A percentile compares a stretch with the other conserved stretches of the same genome.
Evolutionary conservation across 2,888 invertebrate species (phyloP).

Genomic region (Pinctada fucata): DNA sequence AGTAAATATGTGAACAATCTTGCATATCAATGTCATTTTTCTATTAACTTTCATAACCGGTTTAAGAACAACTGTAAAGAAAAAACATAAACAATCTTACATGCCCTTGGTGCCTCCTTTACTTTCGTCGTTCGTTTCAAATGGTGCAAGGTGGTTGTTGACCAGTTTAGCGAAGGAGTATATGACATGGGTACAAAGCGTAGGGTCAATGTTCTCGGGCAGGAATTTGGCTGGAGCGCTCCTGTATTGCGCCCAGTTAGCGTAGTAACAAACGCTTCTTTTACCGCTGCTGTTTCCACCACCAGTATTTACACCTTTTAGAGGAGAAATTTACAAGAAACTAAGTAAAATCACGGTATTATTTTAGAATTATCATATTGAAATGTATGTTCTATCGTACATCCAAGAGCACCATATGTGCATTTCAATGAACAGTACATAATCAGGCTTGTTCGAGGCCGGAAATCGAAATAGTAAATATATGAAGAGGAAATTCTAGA

Average conservation of each 20-base stretch:
- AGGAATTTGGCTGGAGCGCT: constrained; percentile 92
- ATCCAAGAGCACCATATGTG: too few relatives aligned
- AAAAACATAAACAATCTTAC: constrained; percentile 35
- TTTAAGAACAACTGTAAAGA: too few relatives aligned
- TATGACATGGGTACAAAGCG: constrained; percentile 95
- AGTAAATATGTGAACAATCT: neutral
- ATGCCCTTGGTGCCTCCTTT: constrained; percentile 48
- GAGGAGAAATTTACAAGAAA: too few relatives aligned
- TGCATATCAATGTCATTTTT: neutral
- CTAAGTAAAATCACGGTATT: too few relatives aligned
- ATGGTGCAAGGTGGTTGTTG: constrained; percentile 93
- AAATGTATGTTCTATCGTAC: too few relatives aligned
- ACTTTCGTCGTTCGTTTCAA: constrained; percentile 92
- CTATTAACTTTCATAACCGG: neutral
- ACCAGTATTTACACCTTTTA: too few relatives aligned
- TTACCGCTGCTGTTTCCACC: too few relatives aligned
- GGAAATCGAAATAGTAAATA: too few relatives aligned
- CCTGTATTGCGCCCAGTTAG: constrained; percentile 98
- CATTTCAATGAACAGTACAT: too few relatives aligned
- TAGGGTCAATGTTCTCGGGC: constrained; percentile 95
- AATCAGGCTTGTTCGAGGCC: too few relatives aligned
- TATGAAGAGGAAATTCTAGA: too few relatives aligned
- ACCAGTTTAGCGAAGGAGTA: constrained; percentile 98
- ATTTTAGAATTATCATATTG: too few relatives aligned
- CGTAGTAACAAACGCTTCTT: constrained; percentile 87